Evolutionary conservation across 2,113 vertebrate genomes (phyloP), one percentile per base, ranked within the genome.

Genomic region (Tetraodon nigroviridis): DNA sequence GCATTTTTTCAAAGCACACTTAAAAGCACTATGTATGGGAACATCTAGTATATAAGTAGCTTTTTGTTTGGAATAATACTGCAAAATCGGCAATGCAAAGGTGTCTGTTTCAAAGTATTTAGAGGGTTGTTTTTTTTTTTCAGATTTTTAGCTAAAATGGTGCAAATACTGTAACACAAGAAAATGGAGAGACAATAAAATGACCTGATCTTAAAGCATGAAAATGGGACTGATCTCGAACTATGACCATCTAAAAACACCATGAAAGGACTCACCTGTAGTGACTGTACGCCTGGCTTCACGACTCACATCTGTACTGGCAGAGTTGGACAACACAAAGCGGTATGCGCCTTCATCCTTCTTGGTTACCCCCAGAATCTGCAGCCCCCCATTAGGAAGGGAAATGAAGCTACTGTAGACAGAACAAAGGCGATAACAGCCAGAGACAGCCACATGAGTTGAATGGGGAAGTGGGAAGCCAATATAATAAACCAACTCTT

Each of bases 301-400:
- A 1, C 69, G 90, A 90, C 96, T 97, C 86, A 93, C 86, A 72
- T 88, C 90, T 64, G 69, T 93, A 24, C 76, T 67, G 51, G 89
- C 92, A 0, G 89, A 65, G 44, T 95, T 98, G 83, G 89, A 90
- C 6, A 91, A 95, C 53, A 94, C 83, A 0, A 96, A 99, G 73
- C 90, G 93, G 84, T 98, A 99, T 58, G 74, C 44, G 1, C 95
- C 97, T 0, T 88, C 79, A 41, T 98, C 95, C 0, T 87, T 86
- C 63, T 90, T 84, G 78, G 78, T 90, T 59, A 95, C 92, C 4
- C 92, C 90, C 51, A 93, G 86, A n/a, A 98, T 95, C 89, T 98
- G 97, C 55, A 99, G 94, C 72, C 95, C 92, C 32, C 97, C 96
- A 0, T 94, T 95, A 66, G 95, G 95, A 69, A 99, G 95, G 42